These are phyloP conservation scores for Marisa cornuarietis DNA, from an alignment of 1,140 invertebrate species.

Conservation along the genomic window DNA sequence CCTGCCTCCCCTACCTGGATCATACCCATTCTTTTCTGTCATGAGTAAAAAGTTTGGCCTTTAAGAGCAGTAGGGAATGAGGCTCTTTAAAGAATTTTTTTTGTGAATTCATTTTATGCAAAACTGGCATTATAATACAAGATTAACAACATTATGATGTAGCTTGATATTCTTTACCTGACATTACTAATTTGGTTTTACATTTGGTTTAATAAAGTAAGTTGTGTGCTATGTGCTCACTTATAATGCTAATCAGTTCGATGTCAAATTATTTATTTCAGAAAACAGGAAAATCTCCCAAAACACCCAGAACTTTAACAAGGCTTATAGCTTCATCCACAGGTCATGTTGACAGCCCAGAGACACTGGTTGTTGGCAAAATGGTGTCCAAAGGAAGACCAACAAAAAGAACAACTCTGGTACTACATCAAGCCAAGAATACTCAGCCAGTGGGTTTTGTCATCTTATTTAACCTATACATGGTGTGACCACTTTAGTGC, in stretches of 20 bases:
- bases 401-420: slow-evolving; percentile 46
- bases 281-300: slow-evolving; percentile 32
- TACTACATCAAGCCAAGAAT: slow-evolving; percentile 54
- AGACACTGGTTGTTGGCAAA: slow-evolving; percentile 58
- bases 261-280: not conserved
- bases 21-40: too few species aligned
- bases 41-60: too few species aligned
- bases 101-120: too few species aligned
- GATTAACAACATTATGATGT: too few species aligned
- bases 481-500: too few species aligned
- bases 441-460: slow-evolving; percentile 19
- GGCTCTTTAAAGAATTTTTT: too few species aligned
- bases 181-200: slow-evolving; percentile 5
- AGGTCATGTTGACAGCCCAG: slow-evolving; percentile 64
- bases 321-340: slow-evolving; percentile 49
- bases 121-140: too few species aligned
- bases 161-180: not conserved
- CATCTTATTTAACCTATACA: not conserved
- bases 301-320: slow-evolving; percentile 48
- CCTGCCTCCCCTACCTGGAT: too few species aligned
- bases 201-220: not conserved
- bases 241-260: not conserved
- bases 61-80: too few species aligned
- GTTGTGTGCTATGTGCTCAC: not conserved
- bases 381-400: slow-evolving; percentile 33